Percentiles rank a stretch among this genome's conserved stretches.
Evolutionary conservation across 2,797 vertebrate genomes (phyloP).

Genomic region (Gila robusta): DNA sequence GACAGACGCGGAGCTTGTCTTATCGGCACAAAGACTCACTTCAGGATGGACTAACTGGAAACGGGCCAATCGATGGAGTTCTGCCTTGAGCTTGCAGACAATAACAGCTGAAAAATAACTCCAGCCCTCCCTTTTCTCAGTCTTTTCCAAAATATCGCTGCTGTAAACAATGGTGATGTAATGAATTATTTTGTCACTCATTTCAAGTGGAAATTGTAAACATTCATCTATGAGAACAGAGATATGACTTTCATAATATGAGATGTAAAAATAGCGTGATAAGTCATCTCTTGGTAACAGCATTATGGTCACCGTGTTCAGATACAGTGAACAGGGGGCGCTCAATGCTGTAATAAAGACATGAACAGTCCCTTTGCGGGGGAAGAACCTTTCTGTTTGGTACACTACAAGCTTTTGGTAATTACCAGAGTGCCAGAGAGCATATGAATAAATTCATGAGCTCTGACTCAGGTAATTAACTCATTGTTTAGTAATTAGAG

Average conservation of each 20-base stretch:
- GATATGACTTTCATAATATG: conserved; percentile 23
- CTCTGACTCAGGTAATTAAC: conserved; percentile 65
- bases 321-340: conserved; percentile 28
- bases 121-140: neutral
- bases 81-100: conserved; percentile 38
- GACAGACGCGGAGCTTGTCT: conserved; percentile 5
- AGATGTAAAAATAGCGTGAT: neutral
- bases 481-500: conserved; percentile 65
- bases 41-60: conserved; percentile 51
- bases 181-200: neutral
- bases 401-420: conserved; percentile 56
- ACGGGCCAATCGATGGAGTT: conserved; percentile 37
- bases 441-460: conserved; percentile 63
- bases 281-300: conserved; percentile 13
- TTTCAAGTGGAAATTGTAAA: conserved; percentile 15
- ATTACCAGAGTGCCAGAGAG: conserved; percentile 53
- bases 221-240: conserved; percentile 20
- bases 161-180: conserved; percentile 31
- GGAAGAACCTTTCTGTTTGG: conserved; percentile 47
- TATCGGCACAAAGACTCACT: conserved; percentile 51
- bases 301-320: neutral
- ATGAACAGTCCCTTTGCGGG: conserved; percentile 53
- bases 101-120: conserved; percentile 28
- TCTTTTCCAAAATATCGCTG: neutral
- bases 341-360: conserved; percentile 44